Base-by-base conservation (phyloP, 2,797 vertebrate species). In the Thamnophis elegans region DNA sequence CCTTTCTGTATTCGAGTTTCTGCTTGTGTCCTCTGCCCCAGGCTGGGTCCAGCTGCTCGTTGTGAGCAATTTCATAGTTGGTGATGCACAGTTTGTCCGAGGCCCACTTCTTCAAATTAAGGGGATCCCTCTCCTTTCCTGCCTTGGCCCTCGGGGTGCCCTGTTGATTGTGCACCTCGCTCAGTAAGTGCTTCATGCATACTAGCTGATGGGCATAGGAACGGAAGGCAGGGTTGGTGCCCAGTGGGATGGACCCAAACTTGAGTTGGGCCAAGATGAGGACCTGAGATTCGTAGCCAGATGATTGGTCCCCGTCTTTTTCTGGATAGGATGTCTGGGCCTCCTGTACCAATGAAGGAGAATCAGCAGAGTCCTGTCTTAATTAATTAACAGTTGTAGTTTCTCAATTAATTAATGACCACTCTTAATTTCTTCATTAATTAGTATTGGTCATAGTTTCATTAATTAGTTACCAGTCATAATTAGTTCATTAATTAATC, bases 61-160 rank as follows among this genome's bases (percentile, higher is more conserved):
- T 10, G 59, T 92, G 89, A 0, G 85, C 54, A 1, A 90, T 82
- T 53, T 93, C 93, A 3, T 88, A 93, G 85, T 92, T n/a, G 1
- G 62, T 93, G 93, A 92, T n/a, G 0, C 3, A 14, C 14, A 90
- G 62, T 32, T 92, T 90, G 11, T 82, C n/a, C 0, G 18, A 4
- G 6, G 26, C 60, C 10, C 42, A 13, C 28, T 42, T 56, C 28
- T 16, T 68, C 13, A 6, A 0, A 22, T n/a, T 36, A 0, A 9
- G 36, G 28, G 54, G 5, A 36, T 8, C 1, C 8, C 26, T 14
- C 12, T 51, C 13, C 0, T 87, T 85, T 42, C 0, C 20, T 20
- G 2, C 2, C 10, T 22, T 16, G 1, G 54, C 28, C n/a, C 5
- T 16, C 13, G 5, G 28, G 12, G 28, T n/a, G 5, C 62, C 60